Conservation (phyloP, 2,113 vertebrate species). For the Oreochromis tanganicae region DNA sequence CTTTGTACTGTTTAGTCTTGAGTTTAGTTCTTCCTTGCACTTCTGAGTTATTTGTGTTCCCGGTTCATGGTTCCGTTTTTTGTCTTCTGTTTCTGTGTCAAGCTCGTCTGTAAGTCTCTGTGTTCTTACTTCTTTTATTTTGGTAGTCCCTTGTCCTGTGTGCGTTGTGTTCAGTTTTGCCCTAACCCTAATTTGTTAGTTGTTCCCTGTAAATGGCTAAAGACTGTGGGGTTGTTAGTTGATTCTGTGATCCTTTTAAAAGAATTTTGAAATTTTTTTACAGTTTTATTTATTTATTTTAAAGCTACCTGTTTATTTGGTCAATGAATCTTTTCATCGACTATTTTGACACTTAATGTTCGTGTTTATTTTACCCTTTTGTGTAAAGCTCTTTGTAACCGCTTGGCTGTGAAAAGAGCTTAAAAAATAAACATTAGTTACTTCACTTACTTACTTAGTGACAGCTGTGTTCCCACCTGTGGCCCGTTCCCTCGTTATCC, state of each 20-base stretch:
- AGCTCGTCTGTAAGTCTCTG: not conserved
- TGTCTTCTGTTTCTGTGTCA: not conserved
- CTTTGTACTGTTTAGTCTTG: not conserved
- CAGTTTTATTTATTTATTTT: not conserved
- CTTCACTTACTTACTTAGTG: not conserved
- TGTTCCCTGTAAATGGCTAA: no score
- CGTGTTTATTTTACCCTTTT: not conserved
- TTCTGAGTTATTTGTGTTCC: not conserved
- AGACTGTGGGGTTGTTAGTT: no score
- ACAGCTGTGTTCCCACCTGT: not conserved
- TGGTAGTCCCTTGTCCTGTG: not conserved
- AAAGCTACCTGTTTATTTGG: not conserved
- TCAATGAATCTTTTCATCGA: not conserved
- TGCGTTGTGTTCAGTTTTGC: not conserved
- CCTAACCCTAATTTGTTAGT: no score
- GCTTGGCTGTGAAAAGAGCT: not conserved
- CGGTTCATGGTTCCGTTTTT: not conserved
- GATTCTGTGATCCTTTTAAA: not conserved
- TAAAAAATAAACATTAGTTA: not conserved
- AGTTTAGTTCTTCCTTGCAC: not conserved
- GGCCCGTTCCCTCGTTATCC: not conserved
- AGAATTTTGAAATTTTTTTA: not conserved
- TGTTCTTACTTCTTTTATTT: not conserved
- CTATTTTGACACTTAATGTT: not conserved
- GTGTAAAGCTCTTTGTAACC: not conserved